Base-by-base conservation (phyloP, 2,888 invertebrate species). In the Polyploca ridens region DNA sequence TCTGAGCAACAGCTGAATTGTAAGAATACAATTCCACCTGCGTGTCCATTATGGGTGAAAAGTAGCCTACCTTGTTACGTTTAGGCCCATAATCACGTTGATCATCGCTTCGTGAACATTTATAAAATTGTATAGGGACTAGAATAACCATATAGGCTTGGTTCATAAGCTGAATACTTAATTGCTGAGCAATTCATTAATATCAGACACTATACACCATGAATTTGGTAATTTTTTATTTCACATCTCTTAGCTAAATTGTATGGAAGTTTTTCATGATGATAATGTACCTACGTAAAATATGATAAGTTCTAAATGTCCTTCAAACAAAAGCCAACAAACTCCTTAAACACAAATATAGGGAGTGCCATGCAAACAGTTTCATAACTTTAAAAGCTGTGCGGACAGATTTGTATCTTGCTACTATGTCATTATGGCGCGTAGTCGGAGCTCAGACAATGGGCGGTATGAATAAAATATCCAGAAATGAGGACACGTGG, bases 401-500 rank as follows among this genome's bases (percentile, higher is more conserved):
- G 69, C 54, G 54, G 54, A 19, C 70, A 62, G 61, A 72, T 70
- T 67, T 58, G 64, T 69, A 71, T 64, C 70, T 74, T 72, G 71
- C 66, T 65, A 72, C 69, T 62, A 63, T 72, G 77, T 75, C 74
- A 76, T 77, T 77, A 75, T 76, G 69, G 70, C 66, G 64, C 66
- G 41, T 59, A 61, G 69, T 66, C 64, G 65, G 69, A 64, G 67
- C 68, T 72, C 75, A 80, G 73, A 80, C 79, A 81, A 84, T 85
- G 78, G 74, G 67, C 65, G 62, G 74, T 68, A 82, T 86, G 86
- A 87, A 86, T 88, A 86, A 86, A 81, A 84, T 87, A 84, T 83
- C 70, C 72, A 67, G 75, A 75, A 82, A 82, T 68, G 76, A 68
- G 82, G 75, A 67, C 78, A 78, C 65, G 63, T 69, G 66, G 62